Evolutionary conservation across 1,140 invertebrate species (phyloP).

Genomic region (Bombus confusus): DNA sequence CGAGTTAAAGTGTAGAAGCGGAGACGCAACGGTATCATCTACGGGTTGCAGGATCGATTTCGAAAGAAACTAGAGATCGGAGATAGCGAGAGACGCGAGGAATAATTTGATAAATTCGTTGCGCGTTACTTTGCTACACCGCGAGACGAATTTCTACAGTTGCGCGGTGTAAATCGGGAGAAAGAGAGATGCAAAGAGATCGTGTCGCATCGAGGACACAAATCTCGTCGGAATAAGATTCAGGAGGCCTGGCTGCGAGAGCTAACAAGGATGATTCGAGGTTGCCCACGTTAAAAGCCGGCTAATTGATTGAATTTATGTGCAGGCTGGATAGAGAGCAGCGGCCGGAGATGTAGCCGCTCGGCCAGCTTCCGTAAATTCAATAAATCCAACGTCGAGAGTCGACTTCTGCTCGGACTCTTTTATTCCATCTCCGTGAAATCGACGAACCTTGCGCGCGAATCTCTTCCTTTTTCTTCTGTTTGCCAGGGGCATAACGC

Average conservation of each 20-base stretch:
- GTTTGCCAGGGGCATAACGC: background rate
- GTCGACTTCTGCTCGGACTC: background rate
- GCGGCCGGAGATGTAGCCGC: slow-evolving; percentile 35
- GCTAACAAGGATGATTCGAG: slow-evolving; percentile 52
- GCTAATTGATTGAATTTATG: slow-evolving; percentile 55
- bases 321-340: slow-evolving; percentile 30
- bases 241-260: slow-evolving; percentile 13
- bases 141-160: background rate
- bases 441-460: background rate
- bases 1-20: background rate
- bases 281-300: slow-evolving; percentile 37
- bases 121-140: background rate
- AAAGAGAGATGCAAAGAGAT: background rate
- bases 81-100: background rate
- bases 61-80: background rate
- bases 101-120: slow-evolving; percentile 1
- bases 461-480: too few species aligned
- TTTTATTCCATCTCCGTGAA: background rate
- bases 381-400: slow-evolving; percentile 29
- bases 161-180: background rate
- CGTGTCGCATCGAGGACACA: background rate
- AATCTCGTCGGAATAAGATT: slow-evolving; percentile 33
- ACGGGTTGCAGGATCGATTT: background rate
- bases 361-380: slow-evolving; percentile 46
- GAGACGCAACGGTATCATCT: background rate